Base-by-base conservation (phyloP, 2,113 vertebrate genomes). In the Rhinolophus ferrumequinum region DNA sequence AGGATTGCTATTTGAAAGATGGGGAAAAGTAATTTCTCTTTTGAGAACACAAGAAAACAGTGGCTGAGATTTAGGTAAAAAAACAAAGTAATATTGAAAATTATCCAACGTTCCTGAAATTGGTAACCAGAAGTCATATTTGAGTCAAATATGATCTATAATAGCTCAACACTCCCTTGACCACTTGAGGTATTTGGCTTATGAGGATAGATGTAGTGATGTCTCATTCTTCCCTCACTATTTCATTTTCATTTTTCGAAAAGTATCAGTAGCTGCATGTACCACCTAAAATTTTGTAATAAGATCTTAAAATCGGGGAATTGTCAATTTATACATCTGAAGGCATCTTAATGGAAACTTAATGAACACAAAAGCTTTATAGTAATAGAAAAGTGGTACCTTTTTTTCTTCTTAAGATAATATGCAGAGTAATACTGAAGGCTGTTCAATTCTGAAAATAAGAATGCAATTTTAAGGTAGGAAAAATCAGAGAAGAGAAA, bases 221-320 rank as follows among this genome's bases (percentile, higher is more conserved):
- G 11, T 70, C 52, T 97, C 19, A 6, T 85, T 81, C 79, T 89
- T 81, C 28, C 24, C 10, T 88, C 35, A 62, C 18, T 79, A 50
- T 87, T 92, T 93, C 9, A 85, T 85, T 93, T 94, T 93, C 52
- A 64, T 85, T 58, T 75, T 96, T 69, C 79, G 38, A 89, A 83
- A 80, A 82, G 52, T 81, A 81, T 66, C 4, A 72, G 21, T 50
- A 85, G 28, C 72, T 91, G n/a, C 50, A 87, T 82, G 80, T 82
- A 86, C 21, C n/a, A 94, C 15, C 58, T 93, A 80, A 83, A 75
- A 77, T 75, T 93, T 84, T 41, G 76, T 93, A 91, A 41, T 84
- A 64, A 44, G 28, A 76, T 94, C 69, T 93, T 83, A n/a, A 28
- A 79, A 89, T 67, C 83, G 33, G 70, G 75, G 33, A 62, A 73